Percentiles rank a stretch among this genome's conserved stretches.
These are phyloP conservation scores for Erithacus rubecula DNA, from an alignment of 2,797 vertebrate genomes.

Conservation along the genomic window DNA sequence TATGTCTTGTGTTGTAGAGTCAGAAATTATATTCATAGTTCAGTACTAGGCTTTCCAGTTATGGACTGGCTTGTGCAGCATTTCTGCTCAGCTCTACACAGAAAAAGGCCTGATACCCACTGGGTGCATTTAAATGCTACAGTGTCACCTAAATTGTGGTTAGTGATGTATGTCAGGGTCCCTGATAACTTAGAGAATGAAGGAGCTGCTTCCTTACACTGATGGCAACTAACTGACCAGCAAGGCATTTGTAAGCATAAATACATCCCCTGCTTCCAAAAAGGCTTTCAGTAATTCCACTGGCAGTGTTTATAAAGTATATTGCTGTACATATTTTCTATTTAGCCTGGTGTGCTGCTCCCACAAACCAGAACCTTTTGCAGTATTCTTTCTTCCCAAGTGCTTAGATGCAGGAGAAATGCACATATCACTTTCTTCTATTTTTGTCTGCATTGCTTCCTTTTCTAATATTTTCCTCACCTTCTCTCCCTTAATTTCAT, in stretches of 20 bases:
- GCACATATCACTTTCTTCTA: neutral
- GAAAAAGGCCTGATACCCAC: neutral
- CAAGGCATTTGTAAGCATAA: neutral
- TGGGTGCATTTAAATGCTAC: neutral
- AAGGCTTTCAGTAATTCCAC: neutral
- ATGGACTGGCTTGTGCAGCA: neutral
- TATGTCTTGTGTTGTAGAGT: neutral
- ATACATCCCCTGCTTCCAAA: neutral
- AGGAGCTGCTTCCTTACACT: neutral
- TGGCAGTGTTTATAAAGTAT: neutral
- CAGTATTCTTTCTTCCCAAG: neutral
- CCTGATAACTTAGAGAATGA: fast-evolving
- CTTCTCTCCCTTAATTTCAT: neutral
- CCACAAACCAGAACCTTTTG: neutral
- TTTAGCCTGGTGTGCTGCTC: fast-evolving
- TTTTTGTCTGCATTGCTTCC: neutral
- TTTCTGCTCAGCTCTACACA: neutral
- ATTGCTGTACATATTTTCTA: neutral
- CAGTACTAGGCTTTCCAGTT: neutral
- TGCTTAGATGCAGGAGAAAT: neutral
- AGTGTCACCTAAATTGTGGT: fast-evolving
- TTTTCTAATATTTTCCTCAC: neutral
- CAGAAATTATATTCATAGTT: neutral
- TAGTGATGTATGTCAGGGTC: neutral
- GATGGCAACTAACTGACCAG: neutral